phyloP scores from a whole-genome alignment of 1,140 invertebrate species.

The Pollicipes pollicipes region DNA sequence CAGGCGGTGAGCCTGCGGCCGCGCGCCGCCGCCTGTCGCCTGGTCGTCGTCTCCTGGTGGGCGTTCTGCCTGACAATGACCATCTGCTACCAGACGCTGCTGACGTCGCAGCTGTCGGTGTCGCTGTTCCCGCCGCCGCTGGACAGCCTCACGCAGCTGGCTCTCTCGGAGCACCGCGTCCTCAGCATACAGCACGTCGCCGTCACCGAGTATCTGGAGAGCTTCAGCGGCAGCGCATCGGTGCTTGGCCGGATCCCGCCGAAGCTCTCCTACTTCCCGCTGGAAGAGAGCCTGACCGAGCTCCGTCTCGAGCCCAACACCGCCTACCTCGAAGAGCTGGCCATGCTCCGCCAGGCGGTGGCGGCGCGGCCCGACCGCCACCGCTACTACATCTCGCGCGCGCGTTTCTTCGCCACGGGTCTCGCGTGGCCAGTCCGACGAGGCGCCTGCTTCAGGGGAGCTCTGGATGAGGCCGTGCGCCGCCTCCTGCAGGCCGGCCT shows the following conservation, averaged over 20 bases:
- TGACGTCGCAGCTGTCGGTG: neutral
- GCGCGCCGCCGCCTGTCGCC: too few relatives aligned
- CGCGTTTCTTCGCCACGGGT: neutral
- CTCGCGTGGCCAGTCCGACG: neutral
- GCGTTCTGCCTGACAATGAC: neutral
- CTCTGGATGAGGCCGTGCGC: neutral
- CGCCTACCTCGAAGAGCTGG: neutral
- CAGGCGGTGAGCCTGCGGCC: neutral
- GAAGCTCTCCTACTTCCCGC: neutral
- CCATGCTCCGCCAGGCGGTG: neutral
- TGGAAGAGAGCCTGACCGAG: neutral
- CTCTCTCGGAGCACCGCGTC: neutral
- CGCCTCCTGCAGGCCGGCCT: neutral
- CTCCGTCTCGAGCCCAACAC: neutral
- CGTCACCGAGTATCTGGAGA: neutral
- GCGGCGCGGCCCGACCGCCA: neutral
- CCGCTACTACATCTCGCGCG: neutral
- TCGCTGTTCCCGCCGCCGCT: neutral
- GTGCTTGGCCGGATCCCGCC: neutral
- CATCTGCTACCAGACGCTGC: neutral
- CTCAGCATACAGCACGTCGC: neutral
- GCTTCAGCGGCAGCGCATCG: neutral
- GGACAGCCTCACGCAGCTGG: neutral
- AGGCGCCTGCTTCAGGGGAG: neutral
- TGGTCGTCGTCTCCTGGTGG: neutral